A percentile compares a stretch with the other conserved stretches of the same genome.
phyloP scores from a whole-genome alignment of 2,797 vertebrate genomes.

The Petrocephalus sullivani region DNA sequence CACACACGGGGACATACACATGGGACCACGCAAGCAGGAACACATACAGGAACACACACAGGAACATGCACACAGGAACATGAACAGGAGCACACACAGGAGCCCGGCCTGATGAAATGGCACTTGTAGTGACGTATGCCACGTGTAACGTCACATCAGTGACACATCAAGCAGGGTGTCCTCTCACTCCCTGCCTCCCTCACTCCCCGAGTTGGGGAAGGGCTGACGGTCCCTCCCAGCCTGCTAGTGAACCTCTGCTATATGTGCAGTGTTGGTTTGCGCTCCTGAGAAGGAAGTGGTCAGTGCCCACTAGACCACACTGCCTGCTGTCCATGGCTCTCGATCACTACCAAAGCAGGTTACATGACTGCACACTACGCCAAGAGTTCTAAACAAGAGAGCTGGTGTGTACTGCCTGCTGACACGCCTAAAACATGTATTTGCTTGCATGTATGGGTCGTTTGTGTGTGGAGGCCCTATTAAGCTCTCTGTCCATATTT shows the following conservation, averaged over 20 bases:
- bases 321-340: background rate
- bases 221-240: no score
- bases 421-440: no score
- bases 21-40: background rate
- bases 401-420: background rate
- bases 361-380: background rate
- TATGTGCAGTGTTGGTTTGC: no score
- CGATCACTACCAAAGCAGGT: background rate
- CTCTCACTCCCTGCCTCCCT: background rate
- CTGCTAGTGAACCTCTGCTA: no score
- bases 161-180: no score
- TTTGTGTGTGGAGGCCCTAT: no score
- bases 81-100: slow-evolving; percentile 14
- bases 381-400: background rate
- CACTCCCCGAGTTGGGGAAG: background rate
- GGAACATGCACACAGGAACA: background rate
- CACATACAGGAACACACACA: background rate
- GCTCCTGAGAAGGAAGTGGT: no score
- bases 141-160: no score
- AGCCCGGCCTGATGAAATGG: no score
- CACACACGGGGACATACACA: background rate
- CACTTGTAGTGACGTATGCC: no score
- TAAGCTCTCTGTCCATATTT: background rate
- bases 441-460: no score
- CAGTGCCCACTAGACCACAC: no score